Percentiles rank a stretch among this genome's conserved stretches.
Conservation (phyloP, 1,140 invertebrate genomes). For the Campoletis sonorensis region DNA sequence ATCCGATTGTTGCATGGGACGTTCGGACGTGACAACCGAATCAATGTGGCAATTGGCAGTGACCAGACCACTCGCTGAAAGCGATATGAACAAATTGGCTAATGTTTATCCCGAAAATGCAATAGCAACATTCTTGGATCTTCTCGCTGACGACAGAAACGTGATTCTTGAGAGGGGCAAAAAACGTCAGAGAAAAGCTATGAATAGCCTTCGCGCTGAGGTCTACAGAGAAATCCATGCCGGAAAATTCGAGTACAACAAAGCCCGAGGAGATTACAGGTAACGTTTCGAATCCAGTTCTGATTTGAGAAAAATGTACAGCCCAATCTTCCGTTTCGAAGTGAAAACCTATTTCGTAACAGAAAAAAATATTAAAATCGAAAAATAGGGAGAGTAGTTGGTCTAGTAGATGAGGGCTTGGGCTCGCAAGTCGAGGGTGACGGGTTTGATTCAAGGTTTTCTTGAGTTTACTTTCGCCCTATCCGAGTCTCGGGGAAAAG, state of each 20-base stretch:
- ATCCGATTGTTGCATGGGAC: conserved; percentile 42
- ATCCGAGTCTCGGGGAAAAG: no score
- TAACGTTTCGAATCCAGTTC: conserved; percentile 5
- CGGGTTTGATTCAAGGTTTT: no score
- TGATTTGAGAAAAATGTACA: no score
- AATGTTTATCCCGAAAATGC: conserved; percentile 49
- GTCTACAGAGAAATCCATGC: conserved; percentile 51
- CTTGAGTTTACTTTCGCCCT: no score
- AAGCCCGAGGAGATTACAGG: conserved; percentile 51
- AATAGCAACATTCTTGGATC: conserved; percentile 47
- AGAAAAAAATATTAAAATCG: not conserved
- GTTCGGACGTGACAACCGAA: conserved; percentile 41
- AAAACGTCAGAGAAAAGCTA: conserved; percentile 46
- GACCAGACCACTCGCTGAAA: conserved; percentile 49
- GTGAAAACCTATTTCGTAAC: not conserved
- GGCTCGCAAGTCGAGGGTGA: no score
- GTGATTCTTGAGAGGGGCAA: conserved; percentile 48
- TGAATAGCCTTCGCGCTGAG: conserved; percentile 50
- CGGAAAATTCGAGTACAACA: conserved; percentile 50
- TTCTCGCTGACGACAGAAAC: conserved; percentile 51
- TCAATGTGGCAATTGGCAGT: conserved; percentile 55
- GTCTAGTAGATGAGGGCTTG: no score
- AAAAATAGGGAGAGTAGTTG: no score
- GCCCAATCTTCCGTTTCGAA: no score
- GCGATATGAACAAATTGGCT: conserved; percentile 42